Evolutionary conservation across 1,140 invertebrate species (phyloP), one percentile per base, ranked within the genome.

Genomic region (Hyles euphorbiae): DNA sequence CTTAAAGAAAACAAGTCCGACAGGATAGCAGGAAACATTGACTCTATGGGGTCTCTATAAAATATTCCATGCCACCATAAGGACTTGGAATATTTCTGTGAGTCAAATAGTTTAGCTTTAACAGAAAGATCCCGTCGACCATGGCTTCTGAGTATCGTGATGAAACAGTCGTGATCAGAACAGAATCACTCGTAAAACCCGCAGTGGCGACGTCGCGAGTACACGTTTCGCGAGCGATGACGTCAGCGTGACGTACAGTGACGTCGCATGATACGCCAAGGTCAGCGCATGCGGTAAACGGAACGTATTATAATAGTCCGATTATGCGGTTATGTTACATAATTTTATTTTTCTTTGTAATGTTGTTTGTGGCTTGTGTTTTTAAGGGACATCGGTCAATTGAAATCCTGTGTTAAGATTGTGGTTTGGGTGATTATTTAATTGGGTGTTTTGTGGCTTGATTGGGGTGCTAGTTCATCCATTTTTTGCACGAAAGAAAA

Each of bases 241-340:
- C 54, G 54, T 56, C 44, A 47, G 33, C 33, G 32, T 73, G 65
- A 75, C 72, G 72, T 68, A 7, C 48, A 11, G 33, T 68, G 67
- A 71, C 72, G 53, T 55, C 7, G 65, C 51, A 47, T 7, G 51
- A 48, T 49, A 51, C 53, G 34, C 65, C 70, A 76, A 78, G 75
- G 75, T 76, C 75, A 11, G 22, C 53, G 61, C 32, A 36, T 58
- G 65, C 22, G 60, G 61, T 52, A 67, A 75, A 71, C 70, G 70
- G 68, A 74, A 70, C 65, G 63, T 73, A 74, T 68, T 68, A 66
- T 70, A 71, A 72, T 73, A 71, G 63, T 73, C 66, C 44, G 61
- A 78, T 72, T 70, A 77, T 70, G 65, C 65, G 62, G 69, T 58
- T 53, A 32, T 53, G 48, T 68, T 70, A 63, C 47, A 61, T 60